phyloP scores from a whole-genome alignment of 2,797 vertebrate genomes.

The Syngnathus rostellatus region DNA sequence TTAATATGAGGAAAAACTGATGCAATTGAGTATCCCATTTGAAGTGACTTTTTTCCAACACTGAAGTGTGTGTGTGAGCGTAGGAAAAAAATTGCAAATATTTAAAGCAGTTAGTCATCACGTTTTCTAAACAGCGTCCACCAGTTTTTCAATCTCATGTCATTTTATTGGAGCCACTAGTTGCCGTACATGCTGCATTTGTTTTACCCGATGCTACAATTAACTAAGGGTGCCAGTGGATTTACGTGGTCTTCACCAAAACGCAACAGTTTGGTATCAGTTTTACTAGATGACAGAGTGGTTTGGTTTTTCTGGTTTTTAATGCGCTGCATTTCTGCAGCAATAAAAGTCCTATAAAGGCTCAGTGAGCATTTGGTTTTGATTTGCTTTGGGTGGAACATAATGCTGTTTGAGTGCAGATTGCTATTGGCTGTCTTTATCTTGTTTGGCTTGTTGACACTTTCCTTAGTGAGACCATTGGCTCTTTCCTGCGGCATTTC shows the following conservation, averaged over 20 bases:
- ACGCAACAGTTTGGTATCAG: background rate
- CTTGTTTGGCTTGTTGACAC: background rate
- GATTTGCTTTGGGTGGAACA: slow-evolving; percentile 15
- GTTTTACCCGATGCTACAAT: slow-evolving; percentile 12
- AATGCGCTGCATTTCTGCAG: slow-evolving; percentile 3
- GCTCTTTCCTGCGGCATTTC: background rate
- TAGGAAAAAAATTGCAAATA: background rate
- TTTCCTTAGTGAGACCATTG: background rate
- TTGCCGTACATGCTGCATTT: background rate
- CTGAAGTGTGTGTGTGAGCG: background rate
- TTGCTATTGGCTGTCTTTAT: slow-evolving; percentile 9
- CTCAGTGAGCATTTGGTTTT: slow-evolving; percentile 19
- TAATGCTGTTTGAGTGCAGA: slow-evolving; percentile 13
- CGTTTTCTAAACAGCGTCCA: background rate
- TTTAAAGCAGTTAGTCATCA: background rate
- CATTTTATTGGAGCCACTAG: background rate
- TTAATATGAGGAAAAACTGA: background rate
- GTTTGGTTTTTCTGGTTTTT: background rate
- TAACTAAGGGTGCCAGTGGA: background rate
- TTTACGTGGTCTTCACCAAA: background rate
- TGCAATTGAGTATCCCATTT: background rate
- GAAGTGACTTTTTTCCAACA: background rate
- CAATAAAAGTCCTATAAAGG: slow-evolving; percentile 9
- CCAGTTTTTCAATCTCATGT: background rate
- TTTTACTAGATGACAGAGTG: background rate